Evolutionary conservation across 2,797 vertebrate species (phyloP), one percentile per base, ranked within the genome.

Genomic region (Sebastes elongatus): DNA sequence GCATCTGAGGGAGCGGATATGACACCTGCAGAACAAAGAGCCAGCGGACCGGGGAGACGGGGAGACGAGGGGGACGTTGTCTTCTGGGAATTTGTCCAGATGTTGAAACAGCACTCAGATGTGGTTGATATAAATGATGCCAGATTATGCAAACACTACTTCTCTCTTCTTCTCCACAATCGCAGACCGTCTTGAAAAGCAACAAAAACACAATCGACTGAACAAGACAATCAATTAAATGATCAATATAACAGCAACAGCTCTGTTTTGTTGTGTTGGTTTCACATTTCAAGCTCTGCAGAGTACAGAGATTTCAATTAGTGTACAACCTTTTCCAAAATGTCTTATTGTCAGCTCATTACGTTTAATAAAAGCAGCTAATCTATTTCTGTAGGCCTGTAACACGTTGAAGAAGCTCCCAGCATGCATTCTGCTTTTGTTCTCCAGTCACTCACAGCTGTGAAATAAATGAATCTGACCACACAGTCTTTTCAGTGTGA

Each of bases 1-100:
- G 61, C 76, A 57, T 30, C 38, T 71, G 71, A 61, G 68, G n/a
- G 65, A 62, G 72, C 2, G 2, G 59, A 71, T 23, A 2, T 11
- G 13, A 77, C 68, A 82, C 80, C 73, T 86, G 84, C 6, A n/a
- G 67, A 84, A 87, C 80, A 90, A 86, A 82, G 75, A 86, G 66
- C 16, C 1, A 3, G 16, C 10, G n/a, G n/a, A 7, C 14, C 30
- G 23, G 56, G 55, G 61, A 16, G 30, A 38, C 8, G 4, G 10
- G 14, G 18, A 23, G 27, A 56, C 35, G 49, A 22, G 6, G 8
- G 10, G 22, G 16, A 9, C 6, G 28, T 3, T 57, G 42, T 46
- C 42, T 18, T 46, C 42, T 46, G 42, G 16, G 42, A 46, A 46
- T 18, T 57, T 66, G 49, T 71, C 64, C 66, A 74, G 46, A 77